phyloP scores from a whole-genome alignment of 2,888 invertebrate species.

The Cryptocheilus praepositus region DNA sequence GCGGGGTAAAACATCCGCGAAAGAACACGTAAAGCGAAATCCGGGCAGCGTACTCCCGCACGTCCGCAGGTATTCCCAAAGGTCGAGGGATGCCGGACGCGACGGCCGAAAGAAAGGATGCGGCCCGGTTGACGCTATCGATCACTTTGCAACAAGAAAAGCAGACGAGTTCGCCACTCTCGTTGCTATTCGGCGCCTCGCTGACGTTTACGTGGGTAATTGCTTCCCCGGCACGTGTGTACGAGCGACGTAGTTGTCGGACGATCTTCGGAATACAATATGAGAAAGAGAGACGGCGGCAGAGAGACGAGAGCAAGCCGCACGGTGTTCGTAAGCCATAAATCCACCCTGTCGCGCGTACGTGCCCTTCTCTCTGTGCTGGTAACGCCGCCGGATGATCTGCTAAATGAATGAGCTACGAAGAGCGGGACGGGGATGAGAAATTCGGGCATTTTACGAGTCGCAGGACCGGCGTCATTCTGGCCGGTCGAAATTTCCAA shows the following conservation, averaged over 20 bases:
- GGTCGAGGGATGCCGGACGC: too few species aligned
- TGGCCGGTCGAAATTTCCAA: constrained; percentile 12
- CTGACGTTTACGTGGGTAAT: constrained; percentile 46
- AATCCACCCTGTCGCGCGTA: too few species aligned
- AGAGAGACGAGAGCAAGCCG: constrained; percentile 15
- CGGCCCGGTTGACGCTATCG: constrained; percentile 27
- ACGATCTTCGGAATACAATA: constrained; percentile 33
- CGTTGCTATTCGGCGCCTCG: constrained; percentile 24
- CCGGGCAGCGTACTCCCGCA: too few species aligned
- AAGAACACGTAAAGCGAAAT: too few species aligned
- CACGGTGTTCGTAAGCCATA: not conserved
- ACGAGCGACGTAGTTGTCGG: constrained; percentile 11
- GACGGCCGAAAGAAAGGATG: not conserved
- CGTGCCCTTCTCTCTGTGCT: too few species aligned
- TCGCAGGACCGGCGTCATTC: constrained; percentile 6
- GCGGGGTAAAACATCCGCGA: too few species aligned
- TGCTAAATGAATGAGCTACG: too few species aligned
- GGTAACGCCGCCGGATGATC: too few species aligned
- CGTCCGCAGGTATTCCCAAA: too few species aligned
- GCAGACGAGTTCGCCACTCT: constrained; percentile 15
- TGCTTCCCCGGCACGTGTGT: constrained; percentile 43
- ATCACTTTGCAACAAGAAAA: constrained; percentile 39
- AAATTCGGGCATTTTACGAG: constrained; percentile 4
- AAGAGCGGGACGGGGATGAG: not conserved
- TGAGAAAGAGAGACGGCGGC: constrained; percentile 10